These are phyloP conservation scores for Drosophila grimshawi DNA, from an alignment of 1,140 invertebrate species.

Conservation along the genomic window DNA sequence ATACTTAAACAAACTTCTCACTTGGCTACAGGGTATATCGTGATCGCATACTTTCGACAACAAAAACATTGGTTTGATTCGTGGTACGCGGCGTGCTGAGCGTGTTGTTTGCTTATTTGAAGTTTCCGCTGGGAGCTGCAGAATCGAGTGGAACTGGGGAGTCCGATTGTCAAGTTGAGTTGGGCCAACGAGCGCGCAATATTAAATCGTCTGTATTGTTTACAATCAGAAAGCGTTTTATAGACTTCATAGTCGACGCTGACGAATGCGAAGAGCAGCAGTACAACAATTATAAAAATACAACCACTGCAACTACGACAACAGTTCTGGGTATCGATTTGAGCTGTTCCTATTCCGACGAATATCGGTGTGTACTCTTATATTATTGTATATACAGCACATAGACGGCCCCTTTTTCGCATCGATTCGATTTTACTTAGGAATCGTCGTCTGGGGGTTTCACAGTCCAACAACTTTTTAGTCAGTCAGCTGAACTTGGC, in stretches of 20 bases:
- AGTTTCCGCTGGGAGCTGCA: constrained; percentile 75
- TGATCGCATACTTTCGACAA: not conserved
- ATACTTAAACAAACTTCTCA: too few relatives aligned
- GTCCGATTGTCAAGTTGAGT: constrained; percentile 32
- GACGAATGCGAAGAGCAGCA: constrained; percentile 41
- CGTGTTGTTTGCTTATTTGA: constrained; percentile 80
- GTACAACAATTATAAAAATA: constrained; percentile 4
- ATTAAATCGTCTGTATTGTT: constrained; percentile 82
- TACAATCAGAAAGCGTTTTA: constrained; percentile 82
- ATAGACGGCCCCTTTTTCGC: not conserved
- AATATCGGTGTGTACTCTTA: constrained; percentile 23
- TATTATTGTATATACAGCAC: too few relatives aligned
- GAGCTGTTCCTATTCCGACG: constrained; percentile 57
- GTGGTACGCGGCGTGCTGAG: constrained; percentile 74
- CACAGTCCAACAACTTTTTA: constrained; percentile 57
- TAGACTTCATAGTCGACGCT: constrained; percentile 71
- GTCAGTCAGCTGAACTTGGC: constrained; percentile 10
- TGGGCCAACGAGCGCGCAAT: constrained; percentile 69
- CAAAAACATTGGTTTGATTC: constrained; percentile 42
- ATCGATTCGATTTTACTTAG: constrained; percentile 30
- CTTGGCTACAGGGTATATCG: not conserved
- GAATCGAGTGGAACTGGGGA: constrained; percentile 41
- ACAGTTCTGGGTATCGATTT: constrained; percentile 51
- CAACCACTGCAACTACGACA: constrained; percentile 27
- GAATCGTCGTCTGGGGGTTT: constrained; percentile 43